phyloP scores from a whole-genome alignment of 1,140 invertebrate species.

The Sycophaga agraensis region DNA sequence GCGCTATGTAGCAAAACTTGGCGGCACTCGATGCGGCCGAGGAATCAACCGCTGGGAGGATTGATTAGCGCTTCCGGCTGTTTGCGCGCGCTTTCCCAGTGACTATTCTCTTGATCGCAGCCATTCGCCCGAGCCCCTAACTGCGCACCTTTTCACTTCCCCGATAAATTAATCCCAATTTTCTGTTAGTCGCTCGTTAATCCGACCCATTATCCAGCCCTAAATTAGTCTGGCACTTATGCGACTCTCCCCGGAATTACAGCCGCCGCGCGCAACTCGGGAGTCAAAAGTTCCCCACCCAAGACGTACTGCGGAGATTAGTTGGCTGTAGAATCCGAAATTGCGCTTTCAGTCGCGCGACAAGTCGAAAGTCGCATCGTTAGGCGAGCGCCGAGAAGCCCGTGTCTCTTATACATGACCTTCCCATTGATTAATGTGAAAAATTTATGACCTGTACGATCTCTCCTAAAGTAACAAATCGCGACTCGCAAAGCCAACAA shows the following conservation, averaged over 20 bases:
- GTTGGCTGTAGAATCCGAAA: constrained; percentile 7
- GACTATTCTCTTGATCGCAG: too few species aligned
- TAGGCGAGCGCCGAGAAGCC: not conserved
- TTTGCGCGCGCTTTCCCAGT: too few species aligned
- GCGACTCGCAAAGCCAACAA: too few species aligned
- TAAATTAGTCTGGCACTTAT: not conserved
- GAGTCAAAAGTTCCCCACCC: not conserved
- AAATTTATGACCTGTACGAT: too few species aligned
- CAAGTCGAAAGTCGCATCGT: constrained; percentile 11
- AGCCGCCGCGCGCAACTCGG: not conserved
- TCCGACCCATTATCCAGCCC: constrained; percentile 4
- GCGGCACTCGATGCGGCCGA: too few species aligned
- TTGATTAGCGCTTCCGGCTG: too few species aligned
- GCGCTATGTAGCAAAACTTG: too few species aligned
- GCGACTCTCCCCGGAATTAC: not conserved
- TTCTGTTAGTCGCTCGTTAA: constrained; percentile 15
- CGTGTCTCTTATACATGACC: constrained; percentile 1
- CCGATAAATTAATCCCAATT: constrained; percentile 7
- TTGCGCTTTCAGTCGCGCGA: constrained; percentile 9
- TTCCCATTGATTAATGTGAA: constrained; percentile 3
- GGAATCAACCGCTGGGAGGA: too few species aligned
- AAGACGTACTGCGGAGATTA: not conserved
- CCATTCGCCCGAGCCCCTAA: too few species aligned
- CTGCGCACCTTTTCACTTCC: too few species aligned
- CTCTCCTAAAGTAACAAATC: too few species aligned